These are phyloP conservation scores for Mylabris phalerata DNA, from an alignment of 1,140 invertebrate genomes.

Conservation along the genomic window DNA sequence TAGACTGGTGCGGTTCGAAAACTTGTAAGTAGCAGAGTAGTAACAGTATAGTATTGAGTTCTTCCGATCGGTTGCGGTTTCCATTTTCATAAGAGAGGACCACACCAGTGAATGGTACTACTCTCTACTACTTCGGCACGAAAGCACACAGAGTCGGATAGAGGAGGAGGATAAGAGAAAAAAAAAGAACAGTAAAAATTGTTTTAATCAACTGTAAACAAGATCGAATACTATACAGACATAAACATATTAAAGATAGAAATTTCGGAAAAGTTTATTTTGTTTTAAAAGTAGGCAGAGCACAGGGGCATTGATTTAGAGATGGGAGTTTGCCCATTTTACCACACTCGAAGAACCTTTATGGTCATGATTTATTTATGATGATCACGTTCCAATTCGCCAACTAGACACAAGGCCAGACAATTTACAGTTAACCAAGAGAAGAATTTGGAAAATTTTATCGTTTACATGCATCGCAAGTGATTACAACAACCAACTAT, in stretches of 20 bases:
- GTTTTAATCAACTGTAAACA: no score
- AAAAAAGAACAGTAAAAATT: no score
- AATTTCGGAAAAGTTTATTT: no score
- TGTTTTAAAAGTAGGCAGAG: no score
- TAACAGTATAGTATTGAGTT: background rate
- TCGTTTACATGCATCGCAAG: slow-evolving; percentile 16
- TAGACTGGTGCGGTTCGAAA: slow-evolving; percentile 3
- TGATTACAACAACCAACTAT: slow-evolving; percentile 5
- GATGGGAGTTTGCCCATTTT: no score
- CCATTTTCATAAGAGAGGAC: background rate
- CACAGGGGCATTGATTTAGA: no score
- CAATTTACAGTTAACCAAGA: slow-evolving; percentile 24
- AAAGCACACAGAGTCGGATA: no score
- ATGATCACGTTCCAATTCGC: slow-evolving; percentile 22
- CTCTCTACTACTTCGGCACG: no score
- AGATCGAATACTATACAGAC: no score
- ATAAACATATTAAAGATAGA: no score
- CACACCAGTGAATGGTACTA: no score
- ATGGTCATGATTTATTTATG: slow-evolving; percentile 26
- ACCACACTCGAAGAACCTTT: background rate
- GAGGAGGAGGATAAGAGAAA: no score
- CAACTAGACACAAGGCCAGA: slow-evolving; percentile 30
- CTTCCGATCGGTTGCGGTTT: slow-evolving; percentile 10
- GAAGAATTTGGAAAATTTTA: slow-evolving; percentile 23
- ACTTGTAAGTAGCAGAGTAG: background rate